A percentile compares a stretch with the other conserved stretches of the same genome.
Conservation (phyloP, 2,888 invertebrate genomes). For the Heliconius charithonia region DNA sequence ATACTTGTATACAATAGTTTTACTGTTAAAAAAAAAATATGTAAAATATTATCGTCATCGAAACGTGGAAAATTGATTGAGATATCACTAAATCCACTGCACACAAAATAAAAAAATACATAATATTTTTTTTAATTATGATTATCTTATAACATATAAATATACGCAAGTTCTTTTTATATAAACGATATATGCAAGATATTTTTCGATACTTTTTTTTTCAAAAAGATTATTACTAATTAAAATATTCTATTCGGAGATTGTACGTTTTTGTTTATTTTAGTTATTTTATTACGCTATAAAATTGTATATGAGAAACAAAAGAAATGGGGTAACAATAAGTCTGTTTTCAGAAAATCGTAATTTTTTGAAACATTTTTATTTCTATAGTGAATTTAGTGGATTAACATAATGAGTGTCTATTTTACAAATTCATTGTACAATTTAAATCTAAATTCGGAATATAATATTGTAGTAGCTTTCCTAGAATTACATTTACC, state of each 20-base stretch:
- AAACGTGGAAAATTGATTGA: no score
- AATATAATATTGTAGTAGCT: background rate
- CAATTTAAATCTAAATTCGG: background rate
- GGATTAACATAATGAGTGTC: background rate
- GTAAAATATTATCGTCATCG: no score
- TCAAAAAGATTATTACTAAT: no score
- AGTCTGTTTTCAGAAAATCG: background rate
- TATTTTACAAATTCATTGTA: background rate
- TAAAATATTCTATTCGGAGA: background rate
- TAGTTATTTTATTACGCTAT: background rate
- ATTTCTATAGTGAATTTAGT: constrained; percentile 4
- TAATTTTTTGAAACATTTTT: background rate
- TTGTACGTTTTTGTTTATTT: background rate
- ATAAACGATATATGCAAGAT: no score
- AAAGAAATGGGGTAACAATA: background rate
- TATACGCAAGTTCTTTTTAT: no score
- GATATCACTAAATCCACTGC: no score
- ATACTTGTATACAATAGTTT: background rate
- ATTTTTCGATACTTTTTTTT: no score
- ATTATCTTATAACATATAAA: no score
- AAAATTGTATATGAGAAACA: background rate
- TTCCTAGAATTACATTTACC: background rate
- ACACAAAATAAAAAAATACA: no score
- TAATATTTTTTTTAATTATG: no score
- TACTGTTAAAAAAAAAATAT: background rate